Evolutionary conservation across 2,797 vertebrate genomes (phyloP).

Genomic region (Synaphobranchus kaupii): DNA sequence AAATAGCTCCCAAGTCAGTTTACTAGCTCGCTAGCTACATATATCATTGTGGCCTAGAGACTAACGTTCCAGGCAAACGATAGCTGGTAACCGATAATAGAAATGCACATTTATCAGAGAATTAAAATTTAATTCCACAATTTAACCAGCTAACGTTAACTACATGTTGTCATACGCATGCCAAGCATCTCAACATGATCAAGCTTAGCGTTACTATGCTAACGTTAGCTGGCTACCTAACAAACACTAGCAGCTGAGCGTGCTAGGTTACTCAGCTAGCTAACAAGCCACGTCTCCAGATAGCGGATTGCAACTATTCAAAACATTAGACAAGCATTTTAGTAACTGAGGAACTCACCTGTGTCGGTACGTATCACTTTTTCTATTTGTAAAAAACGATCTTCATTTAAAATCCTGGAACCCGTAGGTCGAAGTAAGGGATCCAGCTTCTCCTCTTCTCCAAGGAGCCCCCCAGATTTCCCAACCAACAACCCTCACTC

Average conservation of each 20-base stretch:
- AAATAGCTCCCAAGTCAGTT: not conserved
- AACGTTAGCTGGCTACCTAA: not conserved
- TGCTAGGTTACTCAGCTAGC: conserved; percentile 33
- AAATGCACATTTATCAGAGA: not conserved
- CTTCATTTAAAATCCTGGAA: conserved; percentile 37
- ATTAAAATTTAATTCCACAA: not conserved
- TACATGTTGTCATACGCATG: not conserved
- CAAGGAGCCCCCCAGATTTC: conserved; percentile 36
- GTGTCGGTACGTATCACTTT: conserved; percentile 51
- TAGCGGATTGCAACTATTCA: conserved; percentile 22
- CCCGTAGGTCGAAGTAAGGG: conserved; percentile 38
- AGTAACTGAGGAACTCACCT: conserved; percentile 54
- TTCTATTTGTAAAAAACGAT: conserved; percentile 42
- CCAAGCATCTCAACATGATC: not conserved
- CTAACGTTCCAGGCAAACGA: not conserved
- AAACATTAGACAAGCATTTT: conserved; percentile 36
- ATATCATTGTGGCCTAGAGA: not conserved
- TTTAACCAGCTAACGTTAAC: not conserved
- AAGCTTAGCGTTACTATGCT: not conserved
- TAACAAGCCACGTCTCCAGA: conserved; percentile 20
- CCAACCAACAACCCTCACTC: conserved; percentile 47
- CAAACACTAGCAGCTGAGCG: not conserved
- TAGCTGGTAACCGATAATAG: not conserved
- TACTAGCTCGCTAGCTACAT: not conserved
- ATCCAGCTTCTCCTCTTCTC: conserved; percentile 39